These are phyloP conservation scores for Cavia porcellus DNA, from an alignment of 2,113 vertebrate genomes.

Conservation along the genomic window DNA sequence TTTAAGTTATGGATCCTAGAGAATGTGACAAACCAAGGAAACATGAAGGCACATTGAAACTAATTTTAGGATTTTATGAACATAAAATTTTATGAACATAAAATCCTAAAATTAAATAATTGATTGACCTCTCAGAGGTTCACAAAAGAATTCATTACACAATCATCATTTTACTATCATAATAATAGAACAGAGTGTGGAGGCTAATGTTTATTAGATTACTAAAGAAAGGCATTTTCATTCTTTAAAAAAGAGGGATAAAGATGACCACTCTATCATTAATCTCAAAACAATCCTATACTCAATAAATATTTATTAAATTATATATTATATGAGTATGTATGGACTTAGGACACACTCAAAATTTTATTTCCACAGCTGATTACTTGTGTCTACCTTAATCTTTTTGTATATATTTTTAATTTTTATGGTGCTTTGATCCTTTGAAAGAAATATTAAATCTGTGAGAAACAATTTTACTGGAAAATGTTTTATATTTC, in stretches of 20 bases:
- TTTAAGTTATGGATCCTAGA: background rate
- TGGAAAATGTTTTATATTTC: background rate
- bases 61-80: background rate
- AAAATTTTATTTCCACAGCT: background rate
- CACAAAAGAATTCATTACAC: background rate
- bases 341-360: background rate
- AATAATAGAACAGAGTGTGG: background rate
- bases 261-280: background rate
- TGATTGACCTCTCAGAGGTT: background rate
- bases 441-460: background rate
- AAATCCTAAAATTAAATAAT: background rate
- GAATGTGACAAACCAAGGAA: background rate
- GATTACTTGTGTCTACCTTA: background rate
- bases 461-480: background rate
- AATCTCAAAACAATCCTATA: background rate
- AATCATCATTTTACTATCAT: background rate
- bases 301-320: background rate
- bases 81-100: background rate
- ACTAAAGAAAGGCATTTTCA: constrained; percentile 11
- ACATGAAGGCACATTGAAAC: background rate
- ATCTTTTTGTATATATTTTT: background rate
- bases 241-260: constrained; percentile 1
- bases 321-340: background rate
- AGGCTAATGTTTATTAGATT: background rate
- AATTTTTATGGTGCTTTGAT: background rate